Evolutionary conservation across 1,140 invertebrate genomes (phyloP), one percentile per base, ranked within the genome.

Genomic region (Drosophila bipectinata): DNA sequence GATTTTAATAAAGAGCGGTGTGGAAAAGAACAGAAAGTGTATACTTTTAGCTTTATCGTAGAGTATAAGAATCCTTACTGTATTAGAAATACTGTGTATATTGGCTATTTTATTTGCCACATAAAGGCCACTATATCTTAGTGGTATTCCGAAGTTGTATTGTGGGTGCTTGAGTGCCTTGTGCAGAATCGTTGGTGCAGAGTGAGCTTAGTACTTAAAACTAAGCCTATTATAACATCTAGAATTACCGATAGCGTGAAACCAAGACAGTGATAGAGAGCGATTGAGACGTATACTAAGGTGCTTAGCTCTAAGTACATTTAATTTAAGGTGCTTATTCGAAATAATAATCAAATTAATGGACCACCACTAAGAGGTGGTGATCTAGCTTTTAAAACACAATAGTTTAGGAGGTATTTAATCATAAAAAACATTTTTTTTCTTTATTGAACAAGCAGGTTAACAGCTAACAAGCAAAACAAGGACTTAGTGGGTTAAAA

Each of bases 251-350:
- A 73, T 24, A 30, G 37, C 12, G 37, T 45, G 37, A 18, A 7
- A 59, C 4, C 28, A 30, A 24, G 24, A 7, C n/a, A 21, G 12
- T 12, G 30, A 48, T 37, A 10, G 32, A 41, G 41, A 72, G 44
- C 45, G 10, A 44, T 51, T 73, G 58, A 73, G 57, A 79, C 63
- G 69, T 83, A 83, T 63, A 76, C 77, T 64, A 59, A 80, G 54
- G 83, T 87, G 82, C 83, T 87, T 87, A 87, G 59, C 58, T 53
- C 47, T 85, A 79, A 79, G 78, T 85, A 82, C 56, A 72, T 81
- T 84, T 88, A 62, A 76, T 76, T 74, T 75, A 62, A 55, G 69
- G 82, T 87, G 82, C 82, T 87, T 76, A 75, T 59, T 64, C 64
- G 49, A 83, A 75, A 75, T 60, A 66, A 82, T 74, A 77, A 78